Base-by-base conservation (phyloP, 2,888 invertebrate species). In the Drosophila eohydei region DNA sequence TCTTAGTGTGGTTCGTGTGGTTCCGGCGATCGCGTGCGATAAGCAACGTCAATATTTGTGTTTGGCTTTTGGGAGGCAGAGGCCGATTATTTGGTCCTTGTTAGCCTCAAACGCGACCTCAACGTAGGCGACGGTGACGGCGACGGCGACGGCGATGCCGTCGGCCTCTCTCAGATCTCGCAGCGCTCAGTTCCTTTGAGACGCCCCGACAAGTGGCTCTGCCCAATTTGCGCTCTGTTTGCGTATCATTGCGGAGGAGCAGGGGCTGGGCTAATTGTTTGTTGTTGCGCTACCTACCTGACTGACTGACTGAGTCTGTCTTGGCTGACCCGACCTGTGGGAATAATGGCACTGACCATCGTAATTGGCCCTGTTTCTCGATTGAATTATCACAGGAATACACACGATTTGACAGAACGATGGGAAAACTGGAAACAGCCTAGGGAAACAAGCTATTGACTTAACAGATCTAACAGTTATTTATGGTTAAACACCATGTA, bases 21-120 rank as follows among this genome's bases (percentile, higher is more conserved):
- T 46, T 40, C 48, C 38, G 48, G 61, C 80, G 83, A 83, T 83
- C 83, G 83, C 83, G 83, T 83, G 83, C 83, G 89, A 87, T 87
- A 87, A 87, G 81, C 87, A 87, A 80, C 73, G 89, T 87, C 83
- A 86, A 86, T 86, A 88, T 87, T 87, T 87, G 89, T 87, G 74
- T 84, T 87, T 80, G 66, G 78, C 74, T 65, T 71, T 70, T 69
- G 68, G 71, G 68, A 79, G 77, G 72, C 72, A 73, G 61, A 61
- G 76, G 65, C 66, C 63, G 70, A 83, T 82, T 78, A 78, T 78
- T 78, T 74, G 78, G 67, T 78, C 79, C 78, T 78, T 78, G 78
- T 78, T 78, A 78, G 65, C 65, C 78, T 38, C 78, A 63, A 66
- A 28, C 70, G 59, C 65, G 65, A 41, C 54, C 40, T 41, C 55